Evolutionary conservation across 2,797 vertebrate species (phyloP).

Genomic region (Thamnophis elegans): DNA sequence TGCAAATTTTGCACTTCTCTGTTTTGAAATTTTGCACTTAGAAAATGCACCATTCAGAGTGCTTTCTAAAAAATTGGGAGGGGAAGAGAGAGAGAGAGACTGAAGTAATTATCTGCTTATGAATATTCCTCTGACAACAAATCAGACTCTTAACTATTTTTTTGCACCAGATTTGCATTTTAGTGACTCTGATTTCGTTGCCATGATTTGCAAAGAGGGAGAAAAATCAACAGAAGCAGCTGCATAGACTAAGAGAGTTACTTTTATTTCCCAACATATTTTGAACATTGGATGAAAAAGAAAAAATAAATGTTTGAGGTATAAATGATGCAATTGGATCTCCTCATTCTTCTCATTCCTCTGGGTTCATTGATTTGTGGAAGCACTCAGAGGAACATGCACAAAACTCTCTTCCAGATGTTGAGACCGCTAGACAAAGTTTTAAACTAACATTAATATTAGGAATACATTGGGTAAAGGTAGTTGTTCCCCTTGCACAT

Average conservation of each 20-base stretch:
- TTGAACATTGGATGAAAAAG: background rate
- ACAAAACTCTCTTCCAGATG: background rate
- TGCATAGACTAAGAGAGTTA: background rate
- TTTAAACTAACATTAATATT: background rate
- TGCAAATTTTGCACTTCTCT: background rate
- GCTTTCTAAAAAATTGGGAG: background rate
- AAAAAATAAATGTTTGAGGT: background rate
- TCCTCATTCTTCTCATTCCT: background rate
- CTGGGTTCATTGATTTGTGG: background rate
- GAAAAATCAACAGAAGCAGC: background rate
- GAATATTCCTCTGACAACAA: background rate
- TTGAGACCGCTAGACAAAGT: background rate
- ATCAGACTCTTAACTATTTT: background rate
- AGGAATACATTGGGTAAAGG: background rate
- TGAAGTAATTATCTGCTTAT: background rate
- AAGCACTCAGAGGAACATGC: background rate
- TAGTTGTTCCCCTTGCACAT: too few species aligned
- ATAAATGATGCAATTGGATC: background rate
- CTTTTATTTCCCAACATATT: background rate
- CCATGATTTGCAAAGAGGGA: background rate
- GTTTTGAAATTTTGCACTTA: background rate
- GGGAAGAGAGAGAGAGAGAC: background rate
- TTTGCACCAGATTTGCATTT: background rate
- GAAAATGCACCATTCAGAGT: background rate
- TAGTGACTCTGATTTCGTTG: background rate